Evolutionary conservation across 2,113 vertebrate species (phyloP).

Genomic region (Phainopepla nitens): DNA sequence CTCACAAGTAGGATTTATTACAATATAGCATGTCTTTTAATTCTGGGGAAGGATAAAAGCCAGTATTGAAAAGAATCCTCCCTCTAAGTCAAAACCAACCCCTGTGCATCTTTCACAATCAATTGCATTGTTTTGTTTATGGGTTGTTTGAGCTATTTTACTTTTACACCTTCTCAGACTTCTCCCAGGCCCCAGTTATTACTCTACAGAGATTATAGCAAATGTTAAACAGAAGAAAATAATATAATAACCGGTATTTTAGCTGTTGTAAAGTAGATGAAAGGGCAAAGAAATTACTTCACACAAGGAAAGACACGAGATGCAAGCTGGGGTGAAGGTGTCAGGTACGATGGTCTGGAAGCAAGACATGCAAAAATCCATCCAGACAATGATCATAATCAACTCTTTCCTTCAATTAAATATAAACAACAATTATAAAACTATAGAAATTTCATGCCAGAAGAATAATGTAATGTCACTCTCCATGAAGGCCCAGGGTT

Average conservation of each 20-base stretch:
- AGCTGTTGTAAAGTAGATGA: background rate
- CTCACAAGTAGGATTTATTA: background rate
- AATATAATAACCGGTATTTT: background rate
- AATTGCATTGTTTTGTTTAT: background rate
- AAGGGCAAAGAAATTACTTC: background rate
- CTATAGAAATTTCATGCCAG: background rate
- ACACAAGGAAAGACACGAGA: background rate
- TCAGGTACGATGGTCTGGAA: background rate
- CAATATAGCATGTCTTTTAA: background rate
- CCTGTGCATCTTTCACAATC: background rate
- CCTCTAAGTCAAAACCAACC: background rate
- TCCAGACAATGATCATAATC: background rate
- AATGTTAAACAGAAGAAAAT: background rate
- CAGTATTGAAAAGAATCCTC: background rate
- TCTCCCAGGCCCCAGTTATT: background rate
- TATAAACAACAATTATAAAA: background rate
- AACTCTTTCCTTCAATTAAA: background rate
- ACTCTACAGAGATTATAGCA: background rate
- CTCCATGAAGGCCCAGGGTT: background rate
- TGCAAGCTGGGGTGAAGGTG: background rate
- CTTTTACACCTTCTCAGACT: background rate
- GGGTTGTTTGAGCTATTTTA: background rate
- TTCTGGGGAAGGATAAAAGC: background rate
- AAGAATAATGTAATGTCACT: background rate
- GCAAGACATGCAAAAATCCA: background rate